phyloP scores from a whole-genome alignment of 2,888 invertebrate genomes.

The Drosophila austrosaltans region DNA sequence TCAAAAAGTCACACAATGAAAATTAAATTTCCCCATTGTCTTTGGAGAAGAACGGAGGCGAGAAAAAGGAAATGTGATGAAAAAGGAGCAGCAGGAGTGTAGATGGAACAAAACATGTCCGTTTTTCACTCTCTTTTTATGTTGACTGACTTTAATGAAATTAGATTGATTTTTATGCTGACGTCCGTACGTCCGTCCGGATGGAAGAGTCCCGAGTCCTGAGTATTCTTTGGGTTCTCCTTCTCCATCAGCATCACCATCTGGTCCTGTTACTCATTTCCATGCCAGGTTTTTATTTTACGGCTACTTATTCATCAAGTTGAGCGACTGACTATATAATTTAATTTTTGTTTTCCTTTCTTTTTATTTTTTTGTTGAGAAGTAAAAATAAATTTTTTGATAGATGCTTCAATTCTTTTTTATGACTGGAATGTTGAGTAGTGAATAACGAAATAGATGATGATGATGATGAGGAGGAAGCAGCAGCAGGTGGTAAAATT shows the following conservation, averaged over 20 bases:
- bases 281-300: conserved; percentile 60
- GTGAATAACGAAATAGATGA: conserved; percentile 6
- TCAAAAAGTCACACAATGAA: conserved; percentile 18
- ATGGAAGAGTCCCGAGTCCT: not conserved
- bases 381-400: conserved; percentile 77
- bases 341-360: conserved; percentile 68
- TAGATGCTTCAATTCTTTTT: conserved; percentile 57
- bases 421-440: conserved; percentile 29
- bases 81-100: not conserved
- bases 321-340: conserved; percentile 75
- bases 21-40: conserved; percentile 30
- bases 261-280: conserved; percentile 25
- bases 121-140: conserved; percentile 31
- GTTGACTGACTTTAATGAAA: conserved; percentile 74
- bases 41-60: conserved; percentile 3
- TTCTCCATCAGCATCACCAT: not conserved
- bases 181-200: conserved; percentile 47
- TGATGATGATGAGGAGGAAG: not conserved
- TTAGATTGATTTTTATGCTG: conserved; percentile 74
- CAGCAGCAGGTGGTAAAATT: conserved; percentile 43
- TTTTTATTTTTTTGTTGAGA: conserved; percentile 36
- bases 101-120: conserved; percentile 15
- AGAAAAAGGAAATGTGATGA: conserved; percentile 9
- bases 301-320: conserved; percentile 75
- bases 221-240: not conserved